Conservation (phyloP, 2,113 vertebrate genomes). For the Petaurus breviceps region DNA sequence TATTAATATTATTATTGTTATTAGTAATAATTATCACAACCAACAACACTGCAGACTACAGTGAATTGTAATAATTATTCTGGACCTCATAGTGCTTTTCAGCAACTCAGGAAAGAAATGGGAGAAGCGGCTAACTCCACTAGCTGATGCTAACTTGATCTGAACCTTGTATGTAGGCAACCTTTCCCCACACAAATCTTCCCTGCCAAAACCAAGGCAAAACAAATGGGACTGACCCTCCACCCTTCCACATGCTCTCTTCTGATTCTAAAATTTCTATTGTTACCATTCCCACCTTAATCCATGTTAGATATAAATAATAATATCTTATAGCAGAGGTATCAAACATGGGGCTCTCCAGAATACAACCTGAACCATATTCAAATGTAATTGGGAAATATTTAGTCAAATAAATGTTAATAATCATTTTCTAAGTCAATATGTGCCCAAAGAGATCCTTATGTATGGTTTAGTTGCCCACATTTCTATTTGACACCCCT, state of each 20-base stretch:
- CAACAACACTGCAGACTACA: background rate
- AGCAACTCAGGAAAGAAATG: background rate
- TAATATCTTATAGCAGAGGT: no score
- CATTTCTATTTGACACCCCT: background rate
- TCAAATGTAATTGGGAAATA: background rate
- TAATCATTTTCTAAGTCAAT: background rate
- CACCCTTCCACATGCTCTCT: no score
- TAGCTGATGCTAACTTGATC: background rate
- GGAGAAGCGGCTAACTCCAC: background rate
- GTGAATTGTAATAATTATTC: background rate
- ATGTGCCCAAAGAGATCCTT: background rate
- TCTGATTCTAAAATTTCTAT: no score
- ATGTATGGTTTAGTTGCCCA: background rate
- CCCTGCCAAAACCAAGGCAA: background rate
- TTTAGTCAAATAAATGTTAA: background rate
- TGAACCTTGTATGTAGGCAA: background rate
- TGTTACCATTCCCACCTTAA: no score
- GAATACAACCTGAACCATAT: background rate
- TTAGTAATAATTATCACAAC: background rate
- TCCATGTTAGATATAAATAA: no score
- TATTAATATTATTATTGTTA: background rate
- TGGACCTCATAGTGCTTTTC: background rate
- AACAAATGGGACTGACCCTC: no score
- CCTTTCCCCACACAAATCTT: background rate
- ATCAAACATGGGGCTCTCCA: background rate